These are phyloP conservation scores for Hydrolagus affinis DNA, from an alignment of 2,113 vertebrate species.

Conservation along the genomic window DNA sequence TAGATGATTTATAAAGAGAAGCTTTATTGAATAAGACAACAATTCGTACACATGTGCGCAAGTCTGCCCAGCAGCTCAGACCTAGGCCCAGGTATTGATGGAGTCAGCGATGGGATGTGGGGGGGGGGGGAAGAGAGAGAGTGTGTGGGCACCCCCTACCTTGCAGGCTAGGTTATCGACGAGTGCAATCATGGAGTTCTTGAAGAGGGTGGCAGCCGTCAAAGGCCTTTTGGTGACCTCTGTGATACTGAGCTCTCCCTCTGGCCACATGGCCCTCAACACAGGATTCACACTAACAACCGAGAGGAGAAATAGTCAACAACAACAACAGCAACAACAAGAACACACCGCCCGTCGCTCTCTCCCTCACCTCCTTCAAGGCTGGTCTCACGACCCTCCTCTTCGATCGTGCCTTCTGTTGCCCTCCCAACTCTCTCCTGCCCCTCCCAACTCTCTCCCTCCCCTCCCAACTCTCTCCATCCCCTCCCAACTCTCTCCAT, in stretches of 20 bases:
- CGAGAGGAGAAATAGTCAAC: background rate
- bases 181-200: conserved; percentile 85
- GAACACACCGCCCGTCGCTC: too few species aligned
- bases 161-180: conserved; percentile 84
- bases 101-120: background rate
- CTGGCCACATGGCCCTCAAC: conserved; percentile 83
- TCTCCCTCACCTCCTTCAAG: too few species aligned
- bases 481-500: too few species aligned
- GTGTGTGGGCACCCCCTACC: conserved; percentile 49
- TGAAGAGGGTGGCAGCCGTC: conserved; percentile 81
- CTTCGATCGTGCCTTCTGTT: too few species aligned
- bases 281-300: conserved; percentile 60
- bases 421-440: too few species aligned
- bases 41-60: too few species aligned
- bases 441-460: too few species aligned
- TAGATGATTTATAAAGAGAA: too few species aligned
- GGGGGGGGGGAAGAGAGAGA: background rate
- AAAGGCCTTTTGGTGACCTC: conserved; percentile 88
- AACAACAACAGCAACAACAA: too few species aligned
- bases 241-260: conserved; percentile 80
- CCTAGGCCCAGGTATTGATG: background rate
- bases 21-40: too few species aligned
- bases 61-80: background rate
- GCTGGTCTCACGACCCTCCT: too few species aligned
- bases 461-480: too few species aligned